Base-by-base conservation (phyloP, 2,888 invertebrate species). In the Scaptomyza parva region DNA sequence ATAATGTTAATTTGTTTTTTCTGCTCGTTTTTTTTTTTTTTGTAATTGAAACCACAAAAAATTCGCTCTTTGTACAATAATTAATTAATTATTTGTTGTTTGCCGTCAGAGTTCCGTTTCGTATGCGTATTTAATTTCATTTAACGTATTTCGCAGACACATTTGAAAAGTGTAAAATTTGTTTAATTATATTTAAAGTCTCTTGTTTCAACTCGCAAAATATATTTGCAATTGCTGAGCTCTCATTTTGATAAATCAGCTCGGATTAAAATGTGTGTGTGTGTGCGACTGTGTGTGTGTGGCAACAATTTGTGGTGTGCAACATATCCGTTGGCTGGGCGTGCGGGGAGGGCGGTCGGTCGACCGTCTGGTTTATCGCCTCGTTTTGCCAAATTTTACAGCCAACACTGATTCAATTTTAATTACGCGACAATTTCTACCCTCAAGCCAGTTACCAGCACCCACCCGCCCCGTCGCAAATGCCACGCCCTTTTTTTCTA, bases 341-440 rank as follows among this genome's bases (percentile, higher is more conserved):
- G n/a, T n/a, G n/a, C n/a, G n/a, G n/a, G n/a, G n/a, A n/a, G n/a
- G n/a, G n/a, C n/a, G n/a, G n/a, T n/a, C n/a, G n/a, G n/a, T n/a
- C n/a, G n/a, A n/a, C 12, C 17, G 18, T 8, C 11, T 30, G n/a
- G 35, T 28, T 55, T 65, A 61, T 41, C 8, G 14, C 48, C 9
- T 18, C 33, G 33, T 58, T 47, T 35, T 54, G 24, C 14, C 55
- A 47, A 50, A 35, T 58, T 54, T 44, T 50, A 17, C 39, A 28
- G 14, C 40, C 48, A 48, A 47, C 52, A 65, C 57, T 57, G 69
- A 62, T 75, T 76, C 63, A 64, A 70, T 63, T 72, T 76, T 72
- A 76, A 76, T 76, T 76, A 66, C 72, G 63, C 55, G 58, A 60
- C 62, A 70, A 62, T 65, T 65, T 71, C 47, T 39, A 8, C n/a